phyloP scores from a whole-genome alignment of 2,113 vertebrate genomes.

The Microtus ochrogaster region DNA sequence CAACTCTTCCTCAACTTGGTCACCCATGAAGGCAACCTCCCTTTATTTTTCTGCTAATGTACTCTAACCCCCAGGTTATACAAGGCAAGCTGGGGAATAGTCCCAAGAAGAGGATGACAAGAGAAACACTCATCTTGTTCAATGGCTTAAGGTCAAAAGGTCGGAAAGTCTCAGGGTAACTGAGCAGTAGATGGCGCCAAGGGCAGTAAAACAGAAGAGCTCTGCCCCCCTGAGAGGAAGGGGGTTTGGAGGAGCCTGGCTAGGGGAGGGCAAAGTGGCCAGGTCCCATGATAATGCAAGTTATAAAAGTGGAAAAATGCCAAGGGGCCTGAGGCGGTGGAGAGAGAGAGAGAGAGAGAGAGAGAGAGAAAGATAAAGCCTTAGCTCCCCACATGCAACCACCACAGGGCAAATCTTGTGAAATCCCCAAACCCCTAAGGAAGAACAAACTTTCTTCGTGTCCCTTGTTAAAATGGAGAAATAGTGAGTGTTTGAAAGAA shows the following conservation, averaged over 20 bases:
- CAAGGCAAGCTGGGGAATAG: neutral
- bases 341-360: too few relatives aligned
- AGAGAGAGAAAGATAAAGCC: too few relatives aligned
- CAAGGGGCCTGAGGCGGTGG: fast-evolving
- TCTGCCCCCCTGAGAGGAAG: neutral
- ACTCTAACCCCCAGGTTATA: neutral
- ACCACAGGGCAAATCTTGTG: neutral
- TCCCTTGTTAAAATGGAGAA: constrained; percentile 4
- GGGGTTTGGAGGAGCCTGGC: neutral
- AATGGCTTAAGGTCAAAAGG: neutral
- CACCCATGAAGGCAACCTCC: neutral
- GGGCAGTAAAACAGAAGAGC: fast-evolving
- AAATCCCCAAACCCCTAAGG: neutral
- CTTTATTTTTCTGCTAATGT: neutral
- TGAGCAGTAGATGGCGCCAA: fast-evolving
- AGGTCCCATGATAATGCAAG: neutral
- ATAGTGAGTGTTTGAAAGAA: neutral
- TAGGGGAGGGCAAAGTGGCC: neutral
- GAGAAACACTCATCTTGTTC: neutral
- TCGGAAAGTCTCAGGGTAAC: neutral
- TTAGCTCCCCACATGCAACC: neutral
- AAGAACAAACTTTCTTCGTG: neutral
- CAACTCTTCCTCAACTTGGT: neutral
- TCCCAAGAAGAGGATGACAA: neutral
- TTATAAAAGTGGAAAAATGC: too few relatives aligned